A percentile compares a stretch with the other conserved stretches of the same genome.
phyloP scores from a whole-genome alignment of 2,888 invertebrate genomes.

The Laothoe populi region DNA sequence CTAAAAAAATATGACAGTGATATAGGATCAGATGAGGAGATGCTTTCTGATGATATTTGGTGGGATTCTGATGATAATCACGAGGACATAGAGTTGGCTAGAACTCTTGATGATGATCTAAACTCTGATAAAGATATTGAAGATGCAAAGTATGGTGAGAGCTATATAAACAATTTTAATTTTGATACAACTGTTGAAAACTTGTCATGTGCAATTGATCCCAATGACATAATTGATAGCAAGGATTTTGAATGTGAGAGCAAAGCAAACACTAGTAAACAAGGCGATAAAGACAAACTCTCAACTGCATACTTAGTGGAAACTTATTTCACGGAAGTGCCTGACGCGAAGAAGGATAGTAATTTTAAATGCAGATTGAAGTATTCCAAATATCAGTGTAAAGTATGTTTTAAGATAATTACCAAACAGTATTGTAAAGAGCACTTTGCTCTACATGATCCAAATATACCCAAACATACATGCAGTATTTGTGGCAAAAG shows the following conservation, averaged over 20 bases:
- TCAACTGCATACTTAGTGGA: slow-evolving; percentile 14
- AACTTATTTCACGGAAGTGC: slow-evolving; percentile 8
- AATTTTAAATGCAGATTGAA: slow-evolving; percentile 18
- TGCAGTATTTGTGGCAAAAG: slow-evolving; percentile 68
- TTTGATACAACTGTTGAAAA: slow-evolving; percentile 9
- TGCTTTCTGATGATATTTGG: slow-evolving; percentile 1
- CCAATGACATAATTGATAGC: slow-evolving; percentile 3
- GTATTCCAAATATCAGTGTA: slow-evolving; percentile 37
- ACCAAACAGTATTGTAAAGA: slow-evolving; percentile 59
- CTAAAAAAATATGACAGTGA: slow-evolving; percentile 38
- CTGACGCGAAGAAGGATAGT: not conserved
- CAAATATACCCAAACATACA: slow-evolving; percentile 59
- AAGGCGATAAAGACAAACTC: not conserved
- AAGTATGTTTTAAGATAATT: slow-evolving; percentile 55
- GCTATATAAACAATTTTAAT: not conserved
- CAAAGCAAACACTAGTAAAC: slow-evolving; percentile 6
- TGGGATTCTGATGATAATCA: slow-evolving; percentile 7
- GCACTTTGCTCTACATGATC: slow-evolving; percentile 62
- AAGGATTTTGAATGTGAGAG: slow-evolving; percentile 4
- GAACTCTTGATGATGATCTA: slow-evolving; percentile 8
- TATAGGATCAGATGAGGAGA: not conserved
- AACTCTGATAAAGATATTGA: not conserved
- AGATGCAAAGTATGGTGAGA: slow-evolving; percentile 34
- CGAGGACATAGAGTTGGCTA: not conserved
- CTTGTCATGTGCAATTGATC: slow-evolving; percentile 16